Evolutionary conservation across 2,113 vertebrate species (phyloP), one percentile per base, ranked within the genome.

Genomic region (Pterocles gutturalis): DNA sequence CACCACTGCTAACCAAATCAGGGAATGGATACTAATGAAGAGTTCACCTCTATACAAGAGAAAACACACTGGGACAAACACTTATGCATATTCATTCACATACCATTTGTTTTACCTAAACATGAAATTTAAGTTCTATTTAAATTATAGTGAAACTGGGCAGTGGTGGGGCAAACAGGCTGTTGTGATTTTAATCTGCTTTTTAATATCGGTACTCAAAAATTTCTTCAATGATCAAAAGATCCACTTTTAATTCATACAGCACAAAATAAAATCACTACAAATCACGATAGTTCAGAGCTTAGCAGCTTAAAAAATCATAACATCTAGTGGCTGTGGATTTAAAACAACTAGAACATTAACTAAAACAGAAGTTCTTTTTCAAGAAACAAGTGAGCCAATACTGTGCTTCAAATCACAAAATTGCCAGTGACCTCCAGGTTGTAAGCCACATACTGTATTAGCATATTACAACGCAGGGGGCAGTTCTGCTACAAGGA

Each of bases 391-490:
- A 43, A 41, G 8, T 7, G 16, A 72, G 22, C 13, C 43, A 53
- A 26, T 26, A 4, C 3, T 17, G 17, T 16, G 57, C 38, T 76
- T 60, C 34, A 38, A 54, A 24, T 2, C 1, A 25, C 8, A 3
- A 53, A 38, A 34, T 0, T 36, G 19, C 43, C n/a, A 60, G 66
- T 11, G 43, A 83, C 36, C 17, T 41, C 61, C 22, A 10, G 19
- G 71, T 11, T 58, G 65, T 57, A 67, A 67, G 21, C 34, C 28
- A 43, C 29, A 3, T 7, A 34, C 33, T 22, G 9, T 9, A 33
- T 1, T 5, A 38, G 43, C 3, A 9, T 1, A 5, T 33, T 53
- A 17, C 16, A 62, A 72, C 1, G 10, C 16, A 13, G 11, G 11
- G 25, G 25, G 12, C 25, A 64, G 43, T 9, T 64, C 54, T 62